Conservation (phyloP, 2,888 invertebrate genomes). For the Caenorhabditis drosophilae region DNA sequence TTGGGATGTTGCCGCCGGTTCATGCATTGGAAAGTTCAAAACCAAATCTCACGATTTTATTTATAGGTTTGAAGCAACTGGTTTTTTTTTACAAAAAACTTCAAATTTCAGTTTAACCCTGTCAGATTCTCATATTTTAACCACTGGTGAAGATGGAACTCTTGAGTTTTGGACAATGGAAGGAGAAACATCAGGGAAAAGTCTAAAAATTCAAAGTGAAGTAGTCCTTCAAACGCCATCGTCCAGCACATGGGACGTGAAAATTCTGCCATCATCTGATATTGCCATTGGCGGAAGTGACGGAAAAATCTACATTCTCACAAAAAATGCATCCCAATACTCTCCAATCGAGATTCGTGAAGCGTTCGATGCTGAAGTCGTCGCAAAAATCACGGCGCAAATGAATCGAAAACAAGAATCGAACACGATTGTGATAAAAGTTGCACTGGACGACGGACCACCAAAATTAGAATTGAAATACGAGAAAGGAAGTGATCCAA, state of each 20-base stretch:
- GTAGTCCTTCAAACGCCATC: slow-evolving; percentile 78
- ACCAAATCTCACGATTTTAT: slow-evolving; percentile 56
- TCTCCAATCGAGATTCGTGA: slow-evolving; percentile 76
- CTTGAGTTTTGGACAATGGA: slow-evolving; percentile 52
- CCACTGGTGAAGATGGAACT: slow-evolving; percentile 59
- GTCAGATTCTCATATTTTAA: slow-evolving; percentile 39
- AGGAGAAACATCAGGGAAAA: slow-evolving; percentile 1
- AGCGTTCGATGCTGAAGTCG: slow-evolving; percentile 80
- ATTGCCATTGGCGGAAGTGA: slow-evolving; percentile 86
- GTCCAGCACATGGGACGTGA: slow-evolving; percentile 87
- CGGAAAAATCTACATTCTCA: slow-evolving; percentile 85
- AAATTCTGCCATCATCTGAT: slow-evolving; percentile 83
- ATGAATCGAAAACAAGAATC: slow-evolving; percentile 23
- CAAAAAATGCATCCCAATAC: slow-evolving; percentile 77
- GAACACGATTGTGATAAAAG: slow-evolving; percentile 57
- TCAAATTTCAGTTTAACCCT: slow-evolving; percentile 36
- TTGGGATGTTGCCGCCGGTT: slow-evolving; percentile 82
- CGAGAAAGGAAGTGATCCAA: slow-evolving; percentile 59
- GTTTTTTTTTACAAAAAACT: no score
- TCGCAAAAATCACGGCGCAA: slow-evolving; percentile 66
- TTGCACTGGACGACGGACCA: slow-evolving; percentile 59
- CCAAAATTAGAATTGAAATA: slow-evolving; percentile 56
- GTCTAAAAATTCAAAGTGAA: slow-evolving; percentile 10
- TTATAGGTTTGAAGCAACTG: no score
- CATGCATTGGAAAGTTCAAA: slow-evolving; percentile 75